These are phyloP conservation scores for Eospalax fontanierii DNA, from an alignment of 2,797 vertebrate genomes.

Conservation along the genomic window DNA sequence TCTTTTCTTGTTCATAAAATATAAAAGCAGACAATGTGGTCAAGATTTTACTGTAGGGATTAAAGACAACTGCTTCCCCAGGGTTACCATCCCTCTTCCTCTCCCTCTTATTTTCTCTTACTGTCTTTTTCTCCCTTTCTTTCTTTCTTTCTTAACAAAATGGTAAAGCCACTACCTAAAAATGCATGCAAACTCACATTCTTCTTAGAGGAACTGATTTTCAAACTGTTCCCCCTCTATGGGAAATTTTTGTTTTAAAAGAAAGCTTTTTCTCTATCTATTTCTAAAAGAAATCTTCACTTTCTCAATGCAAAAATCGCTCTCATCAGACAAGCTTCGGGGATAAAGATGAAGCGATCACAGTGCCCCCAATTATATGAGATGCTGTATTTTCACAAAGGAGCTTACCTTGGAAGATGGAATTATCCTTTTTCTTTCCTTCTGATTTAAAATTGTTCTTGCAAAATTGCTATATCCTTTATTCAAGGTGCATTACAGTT, in stretches of 20 bases:
- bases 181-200: not conserved
- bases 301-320: slow-evolving; percentile 52
- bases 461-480: slow-evolving; percentile 47
- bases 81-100: accelerated
- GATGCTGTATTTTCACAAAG: slow-evolving; percentile 46
- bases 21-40: not conserved
- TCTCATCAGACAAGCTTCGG: not conserved
- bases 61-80: not conserved
- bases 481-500: slow-evolving; percentile 6
- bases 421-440: not conserved
- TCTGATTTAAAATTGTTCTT: slow-evolving; percentile 43
- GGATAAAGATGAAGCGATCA: slow-evolving; percentile 59
- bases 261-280: not conserved
- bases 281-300: slow-evolving; percentile 49
- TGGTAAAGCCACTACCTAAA: not conserved
- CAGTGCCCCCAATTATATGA: not conserved
- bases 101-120: not conserved
- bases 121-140: not conserved
- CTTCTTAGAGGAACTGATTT: slow-evolving; percentile 10
- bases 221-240: slow-evolving; percentile 42
- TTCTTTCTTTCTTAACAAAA: not conserved
- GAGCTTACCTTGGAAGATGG: slow-evolving; percentile 35
- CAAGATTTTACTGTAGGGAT: not conserved
- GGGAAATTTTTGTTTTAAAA: not conserved
- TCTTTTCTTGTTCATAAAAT: not conserved